Conservation (phyloP, 2,888 invertebrate genomes). For the Brachyptera risi region DNA sequence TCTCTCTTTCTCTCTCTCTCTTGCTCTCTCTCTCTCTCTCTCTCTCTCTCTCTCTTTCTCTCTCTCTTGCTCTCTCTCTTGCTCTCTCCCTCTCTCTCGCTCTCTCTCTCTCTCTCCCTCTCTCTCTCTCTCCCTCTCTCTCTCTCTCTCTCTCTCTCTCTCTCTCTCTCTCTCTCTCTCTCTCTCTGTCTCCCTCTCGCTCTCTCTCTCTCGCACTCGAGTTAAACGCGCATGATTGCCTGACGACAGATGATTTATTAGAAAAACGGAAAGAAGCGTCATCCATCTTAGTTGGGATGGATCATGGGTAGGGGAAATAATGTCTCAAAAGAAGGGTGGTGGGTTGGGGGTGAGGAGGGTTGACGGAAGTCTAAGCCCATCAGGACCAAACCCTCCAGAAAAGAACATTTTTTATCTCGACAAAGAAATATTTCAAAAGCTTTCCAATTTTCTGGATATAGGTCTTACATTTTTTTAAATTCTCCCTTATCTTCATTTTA, state of each 20-base stretch:
- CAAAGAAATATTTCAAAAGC: conserved; percentile 20
- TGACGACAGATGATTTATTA: conserved; percentile 27
- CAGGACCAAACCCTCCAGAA: conserved; percentile 13
- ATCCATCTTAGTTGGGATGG: conserved; percentile 29
- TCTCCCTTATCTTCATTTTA: conserved; percentile 11
- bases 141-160: not conserved
- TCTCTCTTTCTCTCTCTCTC: too few relatives aligned
- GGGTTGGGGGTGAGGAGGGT: conserved; percentile 18
- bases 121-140: not conserved
- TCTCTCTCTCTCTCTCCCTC: not conserved
- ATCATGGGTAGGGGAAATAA: conserved; percentile 28
- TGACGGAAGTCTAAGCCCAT: conserved; percentile 30
- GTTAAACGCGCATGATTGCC: conserved; percentile 8
- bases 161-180: too few relatives aligned
- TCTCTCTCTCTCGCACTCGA: too few relatives aligned
- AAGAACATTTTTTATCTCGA: conserved; percentile 22
- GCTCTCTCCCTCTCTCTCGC: too few relatives aligned
- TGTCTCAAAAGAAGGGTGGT: conserved; percentile 10
- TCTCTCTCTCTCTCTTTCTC: conserved; percentile 6
- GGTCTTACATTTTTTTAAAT: conserved; percentile 9
- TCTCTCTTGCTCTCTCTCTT: too few relatives aligned
- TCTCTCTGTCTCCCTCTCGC: too few relatives aligned
- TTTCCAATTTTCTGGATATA: conserved; percentile 18
- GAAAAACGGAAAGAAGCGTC: conserved; percentile 25
- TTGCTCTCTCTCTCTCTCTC: too few relatives aligned